A percentile compares a stretch with the other conserved stretches of the same genome.
Conservation (phyloP, 1,140 invertebrate species). For the Palaemon carinicauda region DNA sequence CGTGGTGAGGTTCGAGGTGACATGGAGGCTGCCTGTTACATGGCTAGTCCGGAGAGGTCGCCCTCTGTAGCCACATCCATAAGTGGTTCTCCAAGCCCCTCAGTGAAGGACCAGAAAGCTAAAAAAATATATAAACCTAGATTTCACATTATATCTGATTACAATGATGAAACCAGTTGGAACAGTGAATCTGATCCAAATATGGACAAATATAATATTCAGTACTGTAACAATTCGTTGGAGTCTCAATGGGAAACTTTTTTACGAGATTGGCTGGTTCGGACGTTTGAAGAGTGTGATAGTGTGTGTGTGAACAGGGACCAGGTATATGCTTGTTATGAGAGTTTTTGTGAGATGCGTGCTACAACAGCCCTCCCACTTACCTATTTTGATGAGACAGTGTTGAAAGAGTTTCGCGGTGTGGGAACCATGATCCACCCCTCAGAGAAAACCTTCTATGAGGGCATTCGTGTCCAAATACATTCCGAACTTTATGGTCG, state of each 20-base stretch:
- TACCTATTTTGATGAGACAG: conserved; percentile 35
- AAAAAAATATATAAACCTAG: conserved; percentile 57
- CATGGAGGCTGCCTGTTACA: conserved; percentile 21
- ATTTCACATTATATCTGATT: conserved; percentile 41
- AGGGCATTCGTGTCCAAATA: conserved; percentile 43
- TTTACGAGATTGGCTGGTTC: conserved; percentile 27
- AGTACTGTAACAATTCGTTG: conserved; percentile 9
- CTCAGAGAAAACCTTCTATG: conserved; percentile 35
- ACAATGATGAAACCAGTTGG: conserved; percentile 46
- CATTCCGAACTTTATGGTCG: conserved; percentile 41
- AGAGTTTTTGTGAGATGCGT: conserved; percentile 22
- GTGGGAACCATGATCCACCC: conserved; percentile 45
- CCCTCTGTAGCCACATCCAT: conserved; percentile 17
- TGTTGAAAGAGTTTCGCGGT: conserved; percentile 42
- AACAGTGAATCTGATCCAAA: conserved; percentile 26
- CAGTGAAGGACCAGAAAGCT: conserved; percentile 47
- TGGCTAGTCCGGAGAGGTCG: conserved; percentile 20
- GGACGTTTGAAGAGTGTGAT: conserved; percentile 28
- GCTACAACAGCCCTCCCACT: conserved; percentile 25
- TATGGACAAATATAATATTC: conserved; percentile 26
- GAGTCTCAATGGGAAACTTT: conserved; percentile 6
- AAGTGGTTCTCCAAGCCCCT: conserved; percentile 46
- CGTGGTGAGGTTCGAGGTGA: conserved; percentile 7
- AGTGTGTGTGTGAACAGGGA: conserved; percentile 52
- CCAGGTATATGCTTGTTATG: conserved; percentile 48